Evolutionary conservation across 2,113 vertebrate species (phyloP).

Genomic region (Gnathonemus longibarbis): DNA sequence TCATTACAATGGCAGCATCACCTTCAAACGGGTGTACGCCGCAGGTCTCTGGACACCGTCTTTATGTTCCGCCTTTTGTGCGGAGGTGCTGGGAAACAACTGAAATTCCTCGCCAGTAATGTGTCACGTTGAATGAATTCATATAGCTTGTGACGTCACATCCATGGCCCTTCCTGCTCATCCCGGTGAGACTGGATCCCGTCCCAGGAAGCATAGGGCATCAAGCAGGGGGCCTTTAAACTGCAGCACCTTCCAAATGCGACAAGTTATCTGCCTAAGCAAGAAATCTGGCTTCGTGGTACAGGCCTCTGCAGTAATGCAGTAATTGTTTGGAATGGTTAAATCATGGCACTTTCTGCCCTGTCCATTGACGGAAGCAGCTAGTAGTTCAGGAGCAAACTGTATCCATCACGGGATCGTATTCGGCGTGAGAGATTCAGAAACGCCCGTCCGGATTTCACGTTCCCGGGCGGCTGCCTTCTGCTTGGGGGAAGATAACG

Average conservation of each 20-base stretch:
- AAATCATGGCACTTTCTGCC: neutral
- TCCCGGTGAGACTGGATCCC: neutral
- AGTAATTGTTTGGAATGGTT: neutral
- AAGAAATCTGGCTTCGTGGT: neutral
- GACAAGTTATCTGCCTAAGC: neutral
- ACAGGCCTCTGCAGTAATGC: neutral
- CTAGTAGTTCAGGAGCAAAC: neutral
- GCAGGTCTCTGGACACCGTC: neutral
- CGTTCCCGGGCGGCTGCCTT: neutral
- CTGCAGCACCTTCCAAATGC: neutral
- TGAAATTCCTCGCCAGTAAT: neutral
- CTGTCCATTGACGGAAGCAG: neutral
- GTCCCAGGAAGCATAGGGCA: neutral
- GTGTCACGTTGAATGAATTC: neutral
- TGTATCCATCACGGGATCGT: neutral
- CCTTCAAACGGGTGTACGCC: neutral
- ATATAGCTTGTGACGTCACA: neutral
- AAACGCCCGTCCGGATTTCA: neutral
- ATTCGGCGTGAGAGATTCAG: neutral
- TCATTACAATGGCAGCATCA: constrained; percentile 26
- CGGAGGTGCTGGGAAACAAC: neutral
- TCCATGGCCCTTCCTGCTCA: neutral
- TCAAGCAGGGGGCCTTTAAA: neutral
- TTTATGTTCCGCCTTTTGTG: neutral
- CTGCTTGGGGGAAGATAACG: neutral